Evolutionary conservation across 2,888 invertebrate genomes (phyloP), one percentile per base, ranked within the genome.

Genomic region (Aphodius granarius): DNA sequence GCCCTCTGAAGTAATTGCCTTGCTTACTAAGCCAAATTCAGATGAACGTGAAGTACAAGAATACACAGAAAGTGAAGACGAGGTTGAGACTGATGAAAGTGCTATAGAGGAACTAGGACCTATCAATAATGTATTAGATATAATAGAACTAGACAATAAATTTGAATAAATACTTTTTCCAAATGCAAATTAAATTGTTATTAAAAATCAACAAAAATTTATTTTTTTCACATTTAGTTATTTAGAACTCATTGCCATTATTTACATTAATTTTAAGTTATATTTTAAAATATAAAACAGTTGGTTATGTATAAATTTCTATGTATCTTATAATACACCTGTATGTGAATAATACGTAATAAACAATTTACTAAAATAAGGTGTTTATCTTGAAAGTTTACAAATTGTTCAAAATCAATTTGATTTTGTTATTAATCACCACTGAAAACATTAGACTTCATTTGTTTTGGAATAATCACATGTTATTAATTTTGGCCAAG

Each of bases 41-140:
- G 43, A 43, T 43, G 43, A 43, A 43, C 43, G 43, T 43, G 66
- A 65, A 65, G 19, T 65, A 18, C 9, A 65, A 71, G 71, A 71
- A 71, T 4, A 20, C 13, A 71, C 71, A 4, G 23, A 71, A 23
- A 43, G 43, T 20, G 19, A 22, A 23, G 23, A 71, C 21, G 20
- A 71, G 22, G 43, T 43, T 23, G 43, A 71, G n/a, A 71, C 6
- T 22, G 23, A 71, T 15, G 71, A 71, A 71, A 43, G 16, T 23
- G 23, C 18, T 71, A 20, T 43, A 18, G 22, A 71, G 20, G 71
- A 21, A 9, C 19, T 66, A 66, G 21, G n/a, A 2, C 71, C 43
- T 71, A 63, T 71, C 9, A 66, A 66, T 16, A 66, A 66, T 66
- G 15, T 66, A 43, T 71, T 72, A 63, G 71, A 71, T n/a, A n/a